These are phyloP conservation scores for Trigoniulus corallinus DNA, from an alignment of 1,140 invertebrate genomes.

Conservation along the genomic window DNA sequence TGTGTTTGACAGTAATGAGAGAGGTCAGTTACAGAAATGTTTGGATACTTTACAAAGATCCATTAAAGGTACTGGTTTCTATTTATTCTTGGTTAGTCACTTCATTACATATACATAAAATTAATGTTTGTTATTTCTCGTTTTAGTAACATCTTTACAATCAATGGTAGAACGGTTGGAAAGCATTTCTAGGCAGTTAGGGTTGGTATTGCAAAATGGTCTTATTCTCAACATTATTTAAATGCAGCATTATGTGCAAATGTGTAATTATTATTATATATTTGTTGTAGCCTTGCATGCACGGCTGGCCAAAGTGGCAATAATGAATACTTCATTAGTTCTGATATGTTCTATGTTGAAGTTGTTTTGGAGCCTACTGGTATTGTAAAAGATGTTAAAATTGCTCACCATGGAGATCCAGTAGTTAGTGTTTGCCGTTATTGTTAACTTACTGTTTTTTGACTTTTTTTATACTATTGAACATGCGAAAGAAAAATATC, in stretches of 20 bases:
- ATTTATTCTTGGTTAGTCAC: not conserved
- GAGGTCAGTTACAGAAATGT: conserved; percentile 68
- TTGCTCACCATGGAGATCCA: conserved; percentile 69
- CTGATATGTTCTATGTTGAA: conserved; percentile 93
- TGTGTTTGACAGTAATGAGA: conserved; percentile 61
- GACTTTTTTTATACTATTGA: conserved; percentile 2
- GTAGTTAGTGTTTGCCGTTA: conserved; percentile 14
- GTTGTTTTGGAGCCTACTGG: conserved; percentile 65
- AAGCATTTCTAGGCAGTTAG: conserved; percentile 70
- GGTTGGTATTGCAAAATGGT: conserved; percentile 37
- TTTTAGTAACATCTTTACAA: conserved; percentile 58
- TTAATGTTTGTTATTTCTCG: conserved; percentile 7
- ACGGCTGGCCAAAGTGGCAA: conserved; percentile 47
- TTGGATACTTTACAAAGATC: conserved; percentile 82
- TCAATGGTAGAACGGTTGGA: conserved; percentile 83
- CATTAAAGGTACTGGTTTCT: conserved; percentile 44
- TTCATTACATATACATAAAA: not conserved
- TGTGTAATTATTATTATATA: not conserved
- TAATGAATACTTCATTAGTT: conserved; percentile 79
- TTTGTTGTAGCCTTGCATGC: conserved; percentile 50
- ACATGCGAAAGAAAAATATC: too few relatives aligned
- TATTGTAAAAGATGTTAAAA: conserved; percentile 77
- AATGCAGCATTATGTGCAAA: conserved; percentile 7
- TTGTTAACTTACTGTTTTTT: not conserved
- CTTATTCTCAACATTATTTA: conserved; percentile 5